Conservation (phyloP, 2,113 vertebrate genomes). For the Climacteris rufus region DNA sequence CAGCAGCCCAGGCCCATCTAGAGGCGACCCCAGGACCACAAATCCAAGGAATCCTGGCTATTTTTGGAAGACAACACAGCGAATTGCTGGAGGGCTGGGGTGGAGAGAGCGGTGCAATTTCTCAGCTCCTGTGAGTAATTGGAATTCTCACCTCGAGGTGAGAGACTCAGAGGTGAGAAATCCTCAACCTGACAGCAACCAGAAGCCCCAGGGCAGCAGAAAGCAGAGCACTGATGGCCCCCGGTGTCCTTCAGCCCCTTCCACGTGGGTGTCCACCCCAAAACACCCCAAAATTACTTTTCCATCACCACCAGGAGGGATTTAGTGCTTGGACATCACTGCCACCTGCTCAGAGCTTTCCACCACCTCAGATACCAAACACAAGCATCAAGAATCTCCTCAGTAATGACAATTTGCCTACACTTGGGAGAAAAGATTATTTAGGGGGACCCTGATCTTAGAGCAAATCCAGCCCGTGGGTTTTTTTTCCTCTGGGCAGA, state of each 20-base stretch:
- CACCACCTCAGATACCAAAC: not conserved
- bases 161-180: not conserved
- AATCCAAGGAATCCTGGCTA: not conserved
- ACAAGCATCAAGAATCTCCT: not conserved
- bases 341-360: not conserved
- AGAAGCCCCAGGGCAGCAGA: not conserved
- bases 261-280: not conserved
- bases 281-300: not conserved
- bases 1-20: not conserved
- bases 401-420: not conserved
- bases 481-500: not conserved
- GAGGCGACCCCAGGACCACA: not conserved
- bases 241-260: not conserved
- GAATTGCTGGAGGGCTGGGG: not conserved
- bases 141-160: not conserved
- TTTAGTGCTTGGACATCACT: fast-evolving
- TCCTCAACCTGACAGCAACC: not conserved
- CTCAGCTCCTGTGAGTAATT: not conserved
- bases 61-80: not conserved
- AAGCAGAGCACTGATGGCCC: fast-evolving
- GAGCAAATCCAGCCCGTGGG: not conserved
- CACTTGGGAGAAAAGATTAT: not conserved
- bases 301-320: not conserved
- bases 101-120: not conserved
- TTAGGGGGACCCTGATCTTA: not conserved